These are phyloP conservation scores for Ruditapes philippinarum DNA, from an alignment of 1,140 invertebrate genomes.

Conservation along the genomic window DNA sequence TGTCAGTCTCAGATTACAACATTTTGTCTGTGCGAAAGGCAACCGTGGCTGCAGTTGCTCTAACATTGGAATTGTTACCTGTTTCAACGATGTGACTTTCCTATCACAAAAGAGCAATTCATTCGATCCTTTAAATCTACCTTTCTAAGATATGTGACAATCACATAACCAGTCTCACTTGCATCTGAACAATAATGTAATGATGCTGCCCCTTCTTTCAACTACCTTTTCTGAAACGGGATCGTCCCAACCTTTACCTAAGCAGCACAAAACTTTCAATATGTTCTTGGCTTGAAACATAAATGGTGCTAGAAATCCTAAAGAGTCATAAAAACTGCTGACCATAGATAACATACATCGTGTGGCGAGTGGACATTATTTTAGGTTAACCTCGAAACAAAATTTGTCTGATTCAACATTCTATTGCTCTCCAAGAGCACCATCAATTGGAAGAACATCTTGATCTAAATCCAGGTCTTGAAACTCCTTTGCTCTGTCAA, in stretches of 20 bases:
- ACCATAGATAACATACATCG: conserved; percentile 40
- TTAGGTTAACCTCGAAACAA: not conserved
- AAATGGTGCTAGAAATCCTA: conserved; percentile 20
- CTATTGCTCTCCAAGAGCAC: not conserved
- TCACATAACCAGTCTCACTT: conserved; percentile 62
- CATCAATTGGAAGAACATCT: not conserved
- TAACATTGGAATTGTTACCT: conserved; percentile 83
- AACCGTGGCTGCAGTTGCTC: conserved; percentile 85
- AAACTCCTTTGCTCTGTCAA: not conserved
- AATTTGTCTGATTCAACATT: not conserved
- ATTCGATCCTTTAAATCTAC: conserved; percentile 43
- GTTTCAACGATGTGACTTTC: conserved; percentile 83
- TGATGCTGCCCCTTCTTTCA: conserved; percentile 7
- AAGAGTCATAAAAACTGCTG: not conserved
- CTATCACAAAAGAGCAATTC: conserved; percentile 69
- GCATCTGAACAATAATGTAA: conserved; percentile 72
- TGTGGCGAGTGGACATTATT: conserved; percentile 39
- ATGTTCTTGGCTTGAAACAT: conserved; percentile 34
- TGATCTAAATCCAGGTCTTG: not conserved
- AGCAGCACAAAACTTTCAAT: not conserved
- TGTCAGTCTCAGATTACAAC: conserved; percentile 37
- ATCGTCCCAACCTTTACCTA: not conserved
- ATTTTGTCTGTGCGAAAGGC: conserved; percentile 71
- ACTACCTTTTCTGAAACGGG: not conserved
- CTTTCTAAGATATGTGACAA: conserved; percentile 64